phyloP scores from a whole-genome alignment of 2,113 vertebrate species.

The Marmota monax region DNA sequence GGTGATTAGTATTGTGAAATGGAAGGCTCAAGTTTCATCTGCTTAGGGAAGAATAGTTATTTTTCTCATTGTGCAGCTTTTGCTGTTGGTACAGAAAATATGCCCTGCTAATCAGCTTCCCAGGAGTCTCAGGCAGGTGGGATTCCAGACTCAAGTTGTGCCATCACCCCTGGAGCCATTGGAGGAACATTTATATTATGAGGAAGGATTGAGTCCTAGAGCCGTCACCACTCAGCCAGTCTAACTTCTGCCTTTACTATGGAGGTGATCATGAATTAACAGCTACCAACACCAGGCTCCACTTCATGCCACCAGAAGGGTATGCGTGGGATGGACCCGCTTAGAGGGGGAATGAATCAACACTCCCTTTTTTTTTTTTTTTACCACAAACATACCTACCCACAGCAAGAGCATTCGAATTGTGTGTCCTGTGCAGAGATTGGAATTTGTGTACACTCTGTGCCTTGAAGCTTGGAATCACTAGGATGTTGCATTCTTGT shows the following conservation, averaged over 20 bases:
- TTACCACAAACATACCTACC: not conserved
- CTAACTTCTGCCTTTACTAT: not conserved
- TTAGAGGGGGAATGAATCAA: not conserved
- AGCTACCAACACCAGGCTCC: not conserved
- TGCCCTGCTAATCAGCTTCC: not conserved
- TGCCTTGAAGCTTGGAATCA: not conserved
- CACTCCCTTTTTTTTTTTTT: not conserved
- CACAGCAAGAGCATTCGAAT: not conserved
- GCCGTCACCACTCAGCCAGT: not conserved
- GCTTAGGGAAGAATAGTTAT: not conserved
- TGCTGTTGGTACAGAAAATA: not conserved
- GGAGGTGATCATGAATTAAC: not conserved
- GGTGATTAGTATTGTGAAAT: slow-evolving; percentile 16
- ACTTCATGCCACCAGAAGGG: not conserved
- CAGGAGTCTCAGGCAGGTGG: not conserved
- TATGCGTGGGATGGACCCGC: too few relatives aligned
- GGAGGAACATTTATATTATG: not conserved
- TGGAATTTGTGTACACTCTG: not conserved
- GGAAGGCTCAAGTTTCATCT: slow-evolving; percentile 48
- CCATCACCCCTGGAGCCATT: not conserved
- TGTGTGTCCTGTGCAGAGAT: not conserved
- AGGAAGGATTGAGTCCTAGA: not conserved
- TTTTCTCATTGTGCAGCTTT: not conserved
- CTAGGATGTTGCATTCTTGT: not conserved
- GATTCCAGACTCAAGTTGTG: not conserved